Conservation (phyloP, 2,113 vertebrate genomes). For the Heterocephalus glaber region DNA sequence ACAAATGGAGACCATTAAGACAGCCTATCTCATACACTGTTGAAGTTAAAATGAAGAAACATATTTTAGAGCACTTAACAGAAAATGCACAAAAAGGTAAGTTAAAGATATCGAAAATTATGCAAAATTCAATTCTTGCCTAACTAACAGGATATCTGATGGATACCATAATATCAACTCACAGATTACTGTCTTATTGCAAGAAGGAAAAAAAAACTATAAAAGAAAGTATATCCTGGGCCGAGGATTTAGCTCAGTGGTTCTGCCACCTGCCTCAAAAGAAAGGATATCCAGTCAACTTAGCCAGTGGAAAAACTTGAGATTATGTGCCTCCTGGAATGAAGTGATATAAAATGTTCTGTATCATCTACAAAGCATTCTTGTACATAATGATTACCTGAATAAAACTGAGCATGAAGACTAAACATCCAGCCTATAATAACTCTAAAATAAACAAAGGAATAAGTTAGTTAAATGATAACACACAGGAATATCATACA, state of each 20-base stretch:
- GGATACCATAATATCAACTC: background rate
- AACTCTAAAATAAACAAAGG: background rate
- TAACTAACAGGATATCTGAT: background rate
- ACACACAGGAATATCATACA: background rate
- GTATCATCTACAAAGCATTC: background rate
- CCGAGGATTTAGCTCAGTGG: too few species aligned
- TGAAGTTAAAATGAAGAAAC: conserved; percentile 18
- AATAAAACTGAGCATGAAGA: background rate
- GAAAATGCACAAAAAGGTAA: background rate
- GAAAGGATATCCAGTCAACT: background rate
- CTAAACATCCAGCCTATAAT: background rate
- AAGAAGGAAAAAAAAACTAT: background rate
- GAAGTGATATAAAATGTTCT: background rate
- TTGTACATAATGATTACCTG: background rate
- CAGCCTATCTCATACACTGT: background rate
- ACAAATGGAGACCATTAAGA: background rate
- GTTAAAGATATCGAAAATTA: background rate
- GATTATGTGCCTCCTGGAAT: background rate
- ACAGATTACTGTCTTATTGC: background rate
- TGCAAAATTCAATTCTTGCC: background rate
- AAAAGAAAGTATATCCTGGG: background rate
- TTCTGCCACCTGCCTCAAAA: too few species aligned
- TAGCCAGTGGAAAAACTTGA: background rate
- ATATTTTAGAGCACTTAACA: background rate
- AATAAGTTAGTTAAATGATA: background rate